A percentile compares a stretch with the other conserved stretches of the same genome.
Evolutionary conservation across 2,888 invertebrate genomes (phyloP).

Genomic region (Antheraea assamensis): DNA sequence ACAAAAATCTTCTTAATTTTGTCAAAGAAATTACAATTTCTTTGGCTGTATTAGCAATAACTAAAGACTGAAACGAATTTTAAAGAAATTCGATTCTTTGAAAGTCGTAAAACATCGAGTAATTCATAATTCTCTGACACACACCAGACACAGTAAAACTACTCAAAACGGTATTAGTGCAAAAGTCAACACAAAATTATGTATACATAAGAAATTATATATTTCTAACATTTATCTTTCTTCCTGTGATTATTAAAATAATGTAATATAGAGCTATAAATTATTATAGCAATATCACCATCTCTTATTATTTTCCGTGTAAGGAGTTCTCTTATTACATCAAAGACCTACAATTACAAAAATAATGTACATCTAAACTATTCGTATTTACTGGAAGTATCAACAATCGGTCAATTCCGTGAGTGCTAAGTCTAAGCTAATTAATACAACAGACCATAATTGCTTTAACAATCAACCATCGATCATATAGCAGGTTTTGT

Average conservation of each 20-base stretch:
- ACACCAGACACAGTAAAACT: background rate
- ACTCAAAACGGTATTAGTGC: too few relatives aligned
- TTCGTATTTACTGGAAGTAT: constrained; percentile 71
- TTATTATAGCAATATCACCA: background rate
- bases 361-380: constrained; percentile 54
- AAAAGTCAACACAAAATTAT: background rate
- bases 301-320: background rate
- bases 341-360: constrained; percentile 36
- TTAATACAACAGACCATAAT: constrained; percentile 53
- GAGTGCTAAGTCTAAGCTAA: constrained; percentile 76
- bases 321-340: constrained; percentile 19
- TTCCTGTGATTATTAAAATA: background rate
- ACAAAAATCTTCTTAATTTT: too few relatives aligned
- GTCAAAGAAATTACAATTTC: too few relatives aligned
- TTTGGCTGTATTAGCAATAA: too few relatives aligned
- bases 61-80: too few relatives aligned
- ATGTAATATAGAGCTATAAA: background rate
- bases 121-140: too few relatives aligned
- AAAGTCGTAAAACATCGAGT: too few relatives aligned
- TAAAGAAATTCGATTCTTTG: too few relatives aligned
- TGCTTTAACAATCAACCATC: constrained; percentile 43
- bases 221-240: background rate
- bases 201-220: background rate
- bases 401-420: constrained; percentile 76
- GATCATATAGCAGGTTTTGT: constrained; percentile 25